These are phyloP conservation scores for Pteruthius melanotis DNA, from an alignment of 2,113 vertebrate genomes.

Conservation along the genomic window DNA sequence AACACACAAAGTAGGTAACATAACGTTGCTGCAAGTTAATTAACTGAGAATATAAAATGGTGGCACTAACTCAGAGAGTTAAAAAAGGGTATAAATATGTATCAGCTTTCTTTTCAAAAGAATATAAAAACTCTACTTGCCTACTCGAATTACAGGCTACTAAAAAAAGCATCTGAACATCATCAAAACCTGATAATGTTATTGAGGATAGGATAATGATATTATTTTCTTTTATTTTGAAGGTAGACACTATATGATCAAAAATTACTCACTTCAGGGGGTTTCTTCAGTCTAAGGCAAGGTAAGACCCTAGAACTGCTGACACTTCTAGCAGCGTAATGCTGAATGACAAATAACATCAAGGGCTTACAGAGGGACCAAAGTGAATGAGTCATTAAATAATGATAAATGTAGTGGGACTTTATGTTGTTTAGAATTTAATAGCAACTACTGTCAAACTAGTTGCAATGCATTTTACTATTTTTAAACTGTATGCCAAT, in stretches of 20 bases:
- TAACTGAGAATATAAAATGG: slow-evolving; percentile 9
- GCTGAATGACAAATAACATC: slow-evolving; percentile 71
- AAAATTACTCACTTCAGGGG: slow-evolving; percentile 53
- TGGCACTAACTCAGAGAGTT: slow-evolving; percentile 47
- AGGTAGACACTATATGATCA: slow-evolving; percentile 48
- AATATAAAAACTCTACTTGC: slow-evolving; percentile 66
- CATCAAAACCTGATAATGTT: slow-evolving; percentile 39
- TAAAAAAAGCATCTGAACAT: slow-evolving; percentile 59
- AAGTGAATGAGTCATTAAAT: slow-evolving; percentile 69
- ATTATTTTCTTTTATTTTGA: slow-evolving; percentile 24
- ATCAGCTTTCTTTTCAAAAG: slow-evolving; percentile 67
- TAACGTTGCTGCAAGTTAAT: background rate
- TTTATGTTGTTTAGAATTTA: slow-evolving; percentile 40
- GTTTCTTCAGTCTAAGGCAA: slow-evolving; percentile 4
- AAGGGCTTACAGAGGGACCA: slow-evolving; percentile 39
- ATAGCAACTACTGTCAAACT: slow-evolving; percentile 34
- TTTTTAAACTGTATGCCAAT: slow-evolving; percentile 49
- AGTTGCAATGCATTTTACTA: slow-evolving; percentile 36
- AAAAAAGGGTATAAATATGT: slow-evolving; percentile 72
- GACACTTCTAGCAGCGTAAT: slow-evolving; percentile 66
- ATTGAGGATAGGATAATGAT: slow-evolving; percentile 63
- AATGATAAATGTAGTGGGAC: slow-evolving; percentile 63
- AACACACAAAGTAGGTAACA: background rate
- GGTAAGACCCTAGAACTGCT: slow-evolving; percentile 57
- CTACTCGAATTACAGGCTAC: slow-evolving; percentile 64